Conservation (phyloP, 2,888 invertebrate species). For the Calliphora vomitoria region DNA sequence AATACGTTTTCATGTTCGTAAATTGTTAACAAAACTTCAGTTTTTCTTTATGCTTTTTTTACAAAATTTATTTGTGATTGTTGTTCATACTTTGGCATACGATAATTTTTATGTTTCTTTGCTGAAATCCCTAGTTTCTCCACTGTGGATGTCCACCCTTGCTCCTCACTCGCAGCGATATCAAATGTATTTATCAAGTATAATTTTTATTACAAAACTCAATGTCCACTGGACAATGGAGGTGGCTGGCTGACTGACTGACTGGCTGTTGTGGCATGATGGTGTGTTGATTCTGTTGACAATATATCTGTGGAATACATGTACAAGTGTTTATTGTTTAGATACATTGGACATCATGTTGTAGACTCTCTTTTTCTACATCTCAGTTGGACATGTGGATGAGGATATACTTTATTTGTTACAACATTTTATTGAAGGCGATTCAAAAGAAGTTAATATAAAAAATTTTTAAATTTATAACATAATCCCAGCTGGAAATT, state of each 20-base stretch:
- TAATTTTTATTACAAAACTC: conserved; percentile 51
- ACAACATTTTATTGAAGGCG: conserved; percentile 10
- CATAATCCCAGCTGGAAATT: conserved; percentile 29
- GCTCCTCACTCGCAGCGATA: conserved; percentile 3
- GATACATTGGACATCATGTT: conserved; percentile 42
- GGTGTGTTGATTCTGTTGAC: conserved; percentile 68
- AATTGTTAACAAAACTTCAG: conserved; percentile 65
- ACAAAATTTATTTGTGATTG: not conserved
- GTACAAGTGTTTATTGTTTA: conserved; percentile 53
- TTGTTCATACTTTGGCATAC: conserved; percentile 37
- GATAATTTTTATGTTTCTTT: conserved; percentile 46
- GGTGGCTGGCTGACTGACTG: conserved; percentile 1
- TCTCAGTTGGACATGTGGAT: conserved; percentile 56
- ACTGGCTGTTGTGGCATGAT: conserved; percentile 40
- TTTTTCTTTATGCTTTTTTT: conserved; percentile 35
- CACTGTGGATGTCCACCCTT: not conserved
- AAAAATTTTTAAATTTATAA: conserved; percentile 10
- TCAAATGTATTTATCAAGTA: conserved; percentile 36
- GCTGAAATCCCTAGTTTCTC: not conserved
- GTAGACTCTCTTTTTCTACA: conserved; percentile 16
- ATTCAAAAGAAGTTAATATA: not conserved
- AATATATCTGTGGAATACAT: conserved; percentile 64
- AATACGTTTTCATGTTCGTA: conserved; percentile 70
- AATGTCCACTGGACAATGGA: conserved; percentile 37
- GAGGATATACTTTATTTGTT: conserved; percentile 38